These are phyloP conservation scores for Stictocephala bisonia DNA, from an alignment of 2,888 invertebrate species.

Conservation along the genomic window DNA sequence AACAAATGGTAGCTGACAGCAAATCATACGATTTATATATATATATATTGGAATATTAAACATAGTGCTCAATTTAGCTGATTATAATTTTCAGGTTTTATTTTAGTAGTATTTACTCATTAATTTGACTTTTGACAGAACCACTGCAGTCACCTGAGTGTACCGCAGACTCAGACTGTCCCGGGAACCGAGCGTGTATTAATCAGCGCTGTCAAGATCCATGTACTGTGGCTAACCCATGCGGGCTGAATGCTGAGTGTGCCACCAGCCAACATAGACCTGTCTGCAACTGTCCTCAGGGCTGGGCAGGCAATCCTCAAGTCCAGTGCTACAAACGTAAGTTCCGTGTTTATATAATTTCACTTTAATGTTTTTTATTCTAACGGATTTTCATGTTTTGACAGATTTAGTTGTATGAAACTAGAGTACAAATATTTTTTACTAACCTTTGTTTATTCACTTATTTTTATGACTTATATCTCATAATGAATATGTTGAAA, in stretches of 20 bases:
- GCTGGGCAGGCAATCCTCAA: conserved; percentile 90
- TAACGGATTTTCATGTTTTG: no score
- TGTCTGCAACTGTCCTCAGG: conserved; percentile 84
- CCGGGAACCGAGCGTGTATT: conserved; percentile 81
- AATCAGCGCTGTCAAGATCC: conserved; percentile 84
- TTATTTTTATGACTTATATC: no score
- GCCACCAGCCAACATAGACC: conserved; percentile 81
- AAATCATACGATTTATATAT: no score
- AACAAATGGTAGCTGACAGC: no score
- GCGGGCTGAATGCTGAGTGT: conserved; percentile 85
- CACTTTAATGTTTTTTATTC: no score
- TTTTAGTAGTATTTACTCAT: background rate
- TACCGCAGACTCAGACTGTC: conserved; percentile 78
- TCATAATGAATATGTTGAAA: no score
- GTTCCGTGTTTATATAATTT: no score
- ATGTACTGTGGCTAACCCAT: conserved; percentile 80
- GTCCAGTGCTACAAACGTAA: conserved; percentile 87
- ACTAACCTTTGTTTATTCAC: no score
- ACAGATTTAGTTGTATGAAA: no score
- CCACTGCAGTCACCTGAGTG: conserved; percentile 72
- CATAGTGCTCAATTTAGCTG: no score
- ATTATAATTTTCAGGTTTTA: conserved; percentile 1
- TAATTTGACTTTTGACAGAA: conserved; percentile 49
- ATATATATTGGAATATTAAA: no score
- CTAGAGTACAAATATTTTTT: background rate